phyloP scores from a whole-genome alignment of 2,888 invertebrate genomes.

The Megalurothrips usitatus region DNA sequence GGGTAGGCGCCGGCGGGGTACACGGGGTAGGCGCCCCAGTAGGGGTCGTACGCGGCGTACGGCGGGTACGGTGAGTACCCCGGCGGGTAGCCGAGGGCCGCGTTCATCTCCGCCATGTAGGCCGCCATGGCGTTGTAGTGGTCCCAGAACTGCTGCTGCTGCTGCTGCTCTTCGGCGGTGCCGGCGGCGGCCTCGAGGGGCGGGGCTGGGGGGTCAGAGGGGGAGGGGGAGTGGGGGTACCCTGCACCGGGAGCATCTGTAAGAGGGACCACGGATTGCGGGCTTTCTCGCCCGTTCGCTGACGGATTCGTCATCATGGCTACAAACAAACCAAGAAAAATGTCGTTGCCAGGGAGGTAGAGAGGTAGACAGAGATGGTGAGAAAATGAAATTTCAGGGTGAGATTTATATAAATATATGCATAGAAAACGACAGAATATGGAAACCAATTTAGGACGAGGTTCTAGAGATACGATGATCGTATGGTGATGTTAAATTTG shows the following conservation, averaged over 20 bases:
- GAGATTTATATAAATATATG: neutral
- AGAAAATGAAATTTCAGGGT: neutral
- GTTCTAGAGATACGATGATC: too few relatives aligned
- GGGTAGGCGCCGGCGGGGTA: conserved; percentile 40
- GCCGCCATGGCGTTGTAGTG: conserved; percentile 41
- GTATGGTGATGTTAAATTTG: too few relatives aligned
- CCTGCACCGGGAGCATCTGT: conserved; percentile 4
- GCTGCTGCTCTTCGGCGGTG: conserved; percentile 33
- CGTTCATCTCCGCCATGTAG: conserved; percentile 41
- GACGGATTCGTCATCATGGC: neutral
- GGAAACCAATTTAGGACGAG: neutral
- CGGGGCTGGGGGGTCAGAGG: conserved; percentile 35
- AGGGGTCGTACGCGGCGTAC: conserved; percentile 38
- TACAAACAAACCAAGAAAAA: conserved; percentile 25
- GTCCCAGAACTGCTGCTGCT: conserved; percentile 40
- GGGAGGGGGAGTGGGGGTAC: neutral
- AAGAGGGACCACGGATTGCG: conserved; percentile 9
- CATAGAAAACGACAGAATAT: neutral
- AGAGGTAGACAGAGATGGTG: neutral
- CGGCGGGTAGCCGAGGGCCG: conserved; percentile 38
- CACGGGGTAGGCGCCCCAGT: conserved; percentile 42
- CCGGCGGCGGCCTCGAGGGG: conserved; percentile 32
- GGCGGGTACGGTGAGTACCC: conserved; percentile 32
- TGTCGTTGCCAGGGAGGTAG: neutral
- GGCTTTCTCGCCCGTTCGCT: neutral